Evolutionary conservation across 2,888 invertebrate genomes (phyloP).

Genomic region (Conchocele bisecta): DNA sequence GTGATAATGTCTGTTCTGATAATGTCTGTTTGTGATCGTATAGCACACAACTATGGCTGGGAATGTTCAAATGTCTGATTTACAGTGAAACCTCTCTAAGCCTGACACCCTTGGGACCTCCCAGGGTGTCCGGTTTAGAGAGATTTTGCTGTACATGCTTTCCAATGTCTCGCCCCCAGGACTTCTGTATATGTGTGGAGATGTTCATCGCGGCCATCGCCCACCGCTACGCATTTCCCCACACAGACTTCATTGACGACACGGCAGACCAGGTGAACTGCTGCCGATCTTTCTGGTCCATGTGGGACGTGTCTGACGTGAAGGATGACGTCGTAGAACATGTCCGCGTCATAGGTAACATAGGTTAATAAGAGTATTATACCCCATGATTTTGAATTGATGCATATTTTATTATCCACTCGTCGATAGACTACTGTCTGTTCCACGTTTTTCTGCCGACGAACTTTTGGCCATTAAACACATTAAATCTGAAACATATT

Average conservation of each 20-base stretch:
- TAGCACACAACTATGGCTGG: too few species aligned
- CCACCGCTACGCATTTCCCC: constrained; percentile 98
- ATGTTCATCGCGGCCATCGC: constrained; percentile 98
- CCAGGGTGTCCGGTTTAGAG: too few species aligned
- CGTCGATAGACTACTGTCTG: not conserved
- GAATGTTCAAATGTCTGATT: too few species aligned
- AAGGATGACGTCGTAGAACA: constrained; percentile 96
- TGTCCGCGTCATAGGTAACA: constrained; percentile 91
- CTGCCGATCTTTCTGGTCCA: constrained; percentile 90
- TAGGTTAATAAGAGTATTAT: not conserved
- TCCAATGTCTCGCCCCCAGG: constrained; percentile 85
- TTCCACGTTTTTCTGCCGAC: too few species aligned
- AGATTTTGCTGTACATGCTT: too few species aligned
- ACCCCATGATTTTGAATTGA: not conserved
- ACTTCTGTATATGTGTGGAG: constrained; percentile 98
- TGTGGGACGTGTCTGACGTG: constrained; percentile 99
- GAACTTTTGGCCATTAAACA: too few species aligned
- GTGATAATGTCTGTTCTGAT: too few species aligned
- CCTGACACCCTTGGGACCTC: too few species aligned
- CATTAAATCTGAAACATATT: too few species aligned
- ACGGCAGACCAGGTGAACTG: constrained; percentile 83
- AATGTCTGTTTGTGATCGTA: too few species aligned
- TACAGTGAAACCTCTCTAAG: too few species aligned
- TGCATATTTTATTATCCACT: not conserved
- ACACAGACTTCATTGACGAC: constrained; percentile 89